A percentile compares a stretch with the other conserved stretches of the same genome.
Conservation (phyloP, 2,113 vertebrate genomes). For the Petrocephalus zakoni region DNA sequence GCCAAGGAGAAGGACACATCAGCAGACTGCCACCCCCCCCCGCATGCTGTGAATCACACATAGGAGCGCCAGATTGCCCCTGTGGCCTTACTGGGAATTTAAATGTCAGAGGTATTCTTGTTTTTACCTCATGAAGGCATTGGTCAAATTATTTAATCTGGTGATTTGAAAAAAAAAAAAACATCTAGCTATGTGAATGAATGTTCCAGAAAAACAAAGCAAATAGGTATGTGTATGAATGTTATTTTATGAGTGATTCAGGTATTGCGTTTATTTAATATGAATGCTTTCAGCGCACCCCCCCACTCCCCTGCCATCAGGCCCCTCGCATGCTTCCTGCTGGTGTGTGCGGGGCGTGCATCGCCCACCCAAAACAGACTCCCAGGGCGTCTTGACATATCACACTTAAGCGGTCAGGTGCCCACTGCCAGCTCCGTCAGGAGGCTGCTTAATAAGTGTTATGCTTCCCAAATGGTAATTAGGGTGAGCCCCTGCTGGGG, state of each 20-base stretch:
- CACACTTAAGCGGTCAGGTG: slow-evolving; percentile 13
- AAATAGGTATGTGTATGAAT: background rate
- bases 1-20: background rate
- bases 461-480: slow-evolving; percentile 9
- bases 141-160: background rate
- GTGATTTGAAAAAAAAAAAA: background rate
- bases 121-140: background rate
- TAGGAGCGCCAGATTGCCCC: background rate
- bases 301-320: background rate
- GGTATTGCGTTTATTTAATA: background rate
- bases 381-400: background rate
- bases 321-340: background rate
- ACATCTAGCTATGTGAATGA: background rate
- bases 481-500: background rate
- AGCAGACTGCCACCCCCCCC: background rate
- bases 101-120: background rate
- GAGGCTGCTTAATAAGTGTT: slow-evolving; percentile 27
- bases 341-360: background rate
- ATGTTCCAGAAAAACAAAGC: no score
- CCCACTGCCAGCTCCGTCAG: slow-evolving; percentile 6
- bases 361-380: slow-evolving; percentile 5
- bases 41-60: background rate
- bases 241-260: background rate
- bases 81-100: background rate
- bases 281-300: background rate